Evolutionary conservation across 1,140 invertebrate genomes (phyloP).

Genomic region (Nomia melanderi): DNA sequence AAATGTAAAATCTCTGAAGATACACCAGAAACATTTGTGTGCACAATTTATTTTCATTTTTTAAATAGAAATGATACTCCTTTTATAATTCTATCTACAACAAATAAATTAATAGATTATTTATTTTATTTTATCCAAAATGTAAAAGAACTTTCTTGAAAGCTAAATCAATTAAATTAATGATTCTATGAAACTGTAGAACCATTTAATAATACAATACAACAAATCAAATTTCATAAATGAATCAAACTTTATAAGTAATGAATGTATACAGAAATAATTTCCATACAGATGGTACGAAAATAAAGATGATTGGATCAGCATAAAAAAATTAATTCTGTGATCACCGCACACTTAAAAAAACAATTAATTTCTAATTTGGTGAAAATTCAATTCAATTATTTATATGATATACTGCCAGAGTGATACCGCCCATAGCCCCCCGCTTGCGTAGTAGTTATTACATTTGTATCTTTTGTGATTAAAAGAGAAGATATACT

Average conservation of each 20-base stretch:
- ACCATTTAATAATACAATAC: neutral
- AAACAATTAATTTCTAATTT: slow-evolving; percentile 49
- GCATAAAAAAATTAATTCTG: slow-evolving; percentile 55
- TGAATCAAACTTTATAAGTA: slow-evolving; percentile 31
- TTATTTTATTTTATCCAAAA: slow-evolving; percentile 11
- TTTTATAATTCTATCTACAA: neutral
- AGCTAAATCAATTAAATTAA: slow-evolving; percentile 23
- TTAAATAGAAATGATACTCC: slow-evolving; percentile 20
- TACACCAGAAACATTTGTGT: slow-evolving; percentile 50
- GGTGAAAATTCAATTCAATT: slow-evolving; percentile 47
- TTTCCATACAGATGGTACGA: neutral
- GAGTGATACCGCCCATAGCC: slow-evolving; percentile 70
- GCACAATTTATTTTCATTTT: slow-evolving; percentile 62
- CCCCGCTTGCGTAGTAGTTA: slow-evolving; percentile 68
- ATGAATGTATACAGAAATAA: slow-evolving; percentile 1
- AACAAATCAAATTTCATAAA: slow-evolving; percentile 38
- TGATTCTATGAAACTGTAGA: neutral
- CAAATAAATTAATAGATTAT: neutral
- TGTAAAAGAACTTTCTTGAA: neutral
- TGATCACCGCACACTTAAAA: slow-evolving; percentile 32
- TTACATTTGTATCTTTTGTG: slow-evolving; percentile 75
- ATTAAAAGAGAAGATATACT: slow-evolving; percentile 73
- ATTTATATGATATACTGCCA: slow-evolving; percentile 65
- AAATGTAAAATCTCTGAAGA: slow-evolving; percentile 36
- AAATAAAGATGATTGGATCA: slow-evolving; percentile 10